Percentiles rank a stretch among this genome's conserved stretches.
Evolutionary conservation across 2,797 vertebrate genomes (phyloP).

Genomic region (Iguana delicatissima): DNA sequence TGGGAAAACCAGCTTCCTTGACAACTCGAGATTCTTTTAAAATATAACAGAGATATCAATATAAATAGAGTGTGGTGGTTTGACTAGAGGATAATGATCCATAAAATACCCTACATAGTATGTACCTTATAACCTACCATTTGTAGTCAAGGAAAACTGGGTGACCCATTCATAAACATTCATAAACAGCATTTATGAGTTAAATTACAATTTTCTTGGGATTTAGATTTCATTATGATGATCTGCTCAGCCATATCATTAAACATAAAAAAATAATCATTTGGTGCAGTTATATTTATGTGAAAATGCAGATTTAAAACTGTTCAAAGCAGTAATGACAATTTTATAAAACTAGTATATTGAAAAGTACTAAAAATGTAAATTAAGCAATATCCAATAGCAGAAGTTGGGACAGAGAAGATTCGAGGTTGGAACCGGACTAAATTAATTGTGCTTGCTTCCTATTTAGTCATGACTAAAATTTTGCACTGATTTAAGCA

Average conservation of each 20-base stretch:
- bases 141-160: background rate
- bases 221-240: constrained; percentile 15
- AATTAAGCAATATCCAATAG: constrained; percentile 10
- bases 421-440: background rate
- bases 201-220: background rate
- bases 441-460: background rate
- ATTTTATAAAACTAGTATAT: background rate
- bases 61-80: constrained; percentile 39
- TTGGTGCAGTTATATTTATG: background rate
- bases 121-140: background rate
- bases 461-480: background rate
- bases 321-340: constrained; percentile 23
- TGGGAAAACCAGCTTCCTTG: constrained; percentile 28
- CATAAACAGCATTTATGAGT: background rate
- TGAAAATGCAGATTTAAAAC: background rate
- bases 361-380: background rate
- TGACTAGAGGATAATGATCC: background rate
- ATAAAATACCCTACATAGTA: background rate
- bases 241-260: accelerated
- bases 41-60: constrained; percentile 39
- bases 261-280: background rate
- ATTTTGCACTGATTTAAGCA: background rate
- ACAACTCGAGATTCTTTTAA: constrained; percentile 29
- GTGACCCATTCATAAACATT: background rate
- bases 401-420: background rate